These are phyloP conservation scores for Athrips mouffetella DNA, from an alignment of 2,888 invertebrate species.

Conservation along the genomic window DNA sequence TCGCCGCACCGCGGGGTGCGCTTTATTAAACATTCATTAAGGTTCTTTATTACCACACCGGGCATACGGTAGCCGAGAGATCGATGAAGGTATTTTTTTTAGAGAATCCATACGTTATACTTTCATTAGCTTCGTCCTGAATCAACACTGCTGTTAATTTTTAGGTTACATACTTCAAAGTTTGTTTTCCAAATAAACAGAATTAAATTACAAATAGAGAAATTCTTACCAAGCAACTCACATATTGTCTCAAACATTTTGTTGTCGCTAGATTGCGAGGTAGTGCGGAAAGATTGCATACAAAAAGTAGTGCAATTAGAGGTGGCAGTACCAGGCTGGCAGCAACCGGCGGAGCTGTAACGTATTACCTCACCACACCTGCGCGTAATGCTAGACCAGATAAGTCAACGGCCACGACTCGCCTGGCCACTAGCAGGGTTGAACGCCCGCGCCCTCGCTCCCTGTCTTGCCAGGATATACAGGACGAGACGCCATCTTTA, in stretches of 20 bases:
- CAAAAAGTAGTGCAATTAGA: background rate
- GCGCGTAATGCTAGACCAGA: conserved; percentile 20
- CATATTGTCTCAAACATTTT: background rate
- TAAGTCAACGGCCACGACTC: conserved; percentile 16
- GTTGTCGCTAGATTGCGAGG: background rate
- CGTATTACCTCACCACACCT: conserved; percentile 39
- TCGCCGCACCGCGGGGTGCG: conserved; percentile 56
- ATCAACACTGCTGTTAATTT: conserved; percentile 7
- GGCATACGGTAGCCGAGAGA: conserved; percentile 3
- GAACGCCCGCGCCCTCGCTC: conserved; percentile 18
- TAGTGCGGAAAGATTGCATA: background rate
- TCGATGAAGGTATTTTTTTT: conserved; percentile 9
- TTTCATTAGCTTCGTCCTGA: conserved; percentile 14
- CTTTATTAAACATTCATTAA: conserved; percentile 65
- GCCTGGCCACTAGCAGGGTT: conserved; percentile 11
- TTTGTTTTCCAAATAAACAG: no score
- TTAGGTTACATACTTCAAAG: background rate
- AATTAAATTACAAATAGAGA: no score
- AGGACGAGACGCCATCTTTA: conserved; percentile 13
- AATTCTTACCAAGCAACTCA: background rate
- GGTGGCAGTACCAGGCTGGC: conserved; percentile 7
- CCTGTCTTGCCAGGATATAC: conserved; percentile 19
- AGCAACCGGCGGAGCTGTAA: conserved; percentile 22
- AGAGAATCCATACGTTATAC: conserved; percentile 14
- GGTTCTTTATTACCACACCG: conserved; percentile 36